phyloP scores from a whole-genome alignment of 2,888 invertebrate species.

The Meteorus cinctellus region DNA sequence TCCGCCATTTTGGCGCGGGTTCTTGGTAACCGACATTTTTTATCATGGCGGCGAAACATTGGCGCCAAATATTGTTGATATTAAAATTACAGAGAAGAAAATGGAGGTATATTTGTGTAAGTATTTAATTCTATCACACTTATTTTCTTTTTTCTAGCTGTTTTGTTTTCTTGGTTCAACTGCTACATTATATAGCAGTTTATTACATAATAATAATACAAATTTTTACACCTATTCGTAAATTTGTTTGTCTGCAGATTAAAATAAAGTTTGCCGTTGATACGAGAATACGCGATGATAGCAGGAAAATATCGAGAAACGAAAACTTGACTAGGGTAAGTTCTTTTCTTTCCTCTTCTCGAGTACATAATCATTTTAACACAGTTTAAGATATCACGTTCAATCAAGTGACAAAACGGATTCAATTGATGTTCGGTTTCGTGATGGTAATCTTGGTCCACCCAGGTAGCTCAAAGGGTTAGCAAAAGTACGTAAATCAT shows the following conservation, averaged over 20 bases:
- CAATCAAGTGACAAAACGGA: conserved; percentile 82
- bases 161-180: conserved; percentile 20
- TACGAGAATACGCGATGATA: not conserved
- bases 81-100: not conserved
- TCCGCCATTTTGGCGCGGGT: no score
- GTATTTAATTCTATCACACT: conserved; percentile 1
- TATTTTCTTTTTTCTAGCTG: not conserved
- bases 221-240: conserved; percentile 23
- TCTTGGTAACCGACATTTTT: not conserved
- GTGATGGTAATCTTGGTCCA: conserved; percentile 76
- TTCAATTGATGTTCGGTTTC: conserved; percentile 78
- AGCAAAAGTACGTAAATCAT: conserved; percentile 76
- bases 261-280: not conserved
- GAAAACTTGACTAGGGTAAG: conserved; percentile 35
- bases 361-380: not conserved
- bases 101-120: not conserved
- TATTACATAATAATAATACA: conserved; percentile 37
- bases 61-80: not conserved
- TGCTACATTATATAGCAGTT: conserved; percentile 35
- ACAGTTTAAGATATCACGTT: conserved; percentile 31
- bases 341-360: conserved; percentile 34
- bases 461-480: conserved; percentile 84
- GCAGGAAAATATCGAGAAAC: not conserved
- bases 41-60: not conserved
- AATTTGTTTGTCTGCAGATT: conserved; percentile 10